Base-by-base conservation (phyloP, 2,113 vertebrate genomes). In the Prietella phreatophila region DNA sequence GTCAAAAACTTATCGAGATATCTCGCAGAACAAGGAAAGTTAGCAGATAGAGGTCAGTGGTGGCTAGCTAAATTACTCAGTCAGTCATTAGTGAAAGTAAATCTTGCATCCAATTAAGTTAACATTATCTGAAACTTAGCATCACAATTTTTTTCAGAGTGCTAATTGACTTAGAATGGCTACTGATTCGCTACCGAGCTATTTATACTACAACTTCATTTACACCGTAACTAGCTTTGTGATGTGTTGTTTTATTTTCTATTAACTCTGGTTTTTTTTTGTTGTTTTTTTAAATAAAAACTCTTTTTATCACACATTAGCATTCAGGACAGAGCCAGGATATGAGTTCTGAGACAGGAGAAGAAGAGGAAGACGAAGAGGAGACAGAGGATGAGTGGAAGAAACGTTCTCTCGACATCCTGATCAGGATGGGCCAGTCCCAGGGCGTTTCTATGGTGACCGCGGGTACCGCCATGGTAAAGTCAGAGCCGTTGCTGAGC, bases 381-480 rank as follows among this genome's bases (percentile, higher is more conserved):
- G 86, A 87, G 60, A 83, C 58, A 50, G 88, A 76, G 15, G 86
- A 89, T 11, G 81, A 79, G 27, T 83, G 92, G 92, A 93, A 96
- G 1, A 97, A 96, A 91, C 96, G 96, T 89, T 96, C 96, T 9
- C 90, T 97, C 0, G 96, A 97, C 90, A 91, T 96, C 89, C 92
- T 97, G 92, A 96, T 97, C 88, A 96, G 96, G 92, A 96, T 97
- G 91, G 94, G 93, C 65, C 93, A 94, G 67, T 89, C 92, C 27
- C 85, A 89, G 3, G 89, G 89, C 0, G 30, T 89, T 0, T 85
- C 94, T 47, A 39, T 80, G 89, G 92, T 95, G n/a, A 92, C 96
- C 60, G 92, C 96, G 0, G 56, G 47, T 39, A 61, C 86, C 0
- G 63, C 94, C 0, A 87, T 94, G 58, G 92, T 95, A 50, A 96